Evolutionary conservation across 2,797 vertebrate species (phyloP).

Genomic region (Chiloscyllium punctatum): DNA sequence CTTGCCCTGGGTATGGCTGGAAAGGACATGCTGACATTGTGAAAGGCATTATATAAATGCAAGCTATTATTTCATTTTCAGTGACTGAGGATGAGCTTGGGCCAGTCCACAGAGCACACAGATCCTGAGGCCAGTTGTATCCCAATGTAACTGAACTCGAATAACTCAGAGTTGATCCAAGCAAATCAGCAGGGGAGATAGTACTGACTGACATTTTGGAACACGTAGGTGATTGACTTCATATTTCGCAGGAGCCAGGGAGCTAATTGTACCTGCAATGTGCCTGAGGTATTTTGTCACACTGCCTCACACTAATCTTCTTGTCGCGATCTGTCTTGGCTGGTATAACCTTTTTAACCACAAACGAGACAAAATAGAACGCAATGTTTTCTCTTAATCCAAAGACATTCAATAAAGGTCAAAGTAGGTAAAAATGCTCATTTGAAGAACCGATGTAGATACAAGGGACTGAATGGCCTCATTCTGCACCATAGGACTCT

Average conservation of each 20-base stretch:
- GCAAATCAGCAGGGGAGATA: background rate
- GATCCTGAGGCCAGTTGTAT: background rate
- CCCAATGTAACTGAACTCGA: background rate
- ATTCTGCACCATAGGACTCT: too few species aligned
- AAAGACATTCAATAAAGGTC: background rate
- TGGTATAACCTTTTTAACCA: background rate
- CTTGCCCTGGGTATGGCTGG: background rate
- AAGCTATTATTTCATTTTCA: background rate
- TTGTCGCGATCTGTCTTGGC: background rate
- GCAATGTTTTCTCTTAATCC: background rate
- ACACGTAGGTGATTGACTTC: background rate
- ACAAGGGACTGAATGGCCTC: too few species aligned
- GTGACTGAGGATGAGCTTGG: background rate
- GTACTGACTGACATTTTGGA: background rate
- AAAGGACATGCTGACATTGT: background rate
- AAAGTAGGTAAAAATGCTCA: too few species aligned
- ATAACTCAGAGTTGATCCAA: background rate
- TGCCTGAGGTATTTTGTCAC: background rate
- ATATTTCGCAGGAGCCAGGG: background rate
- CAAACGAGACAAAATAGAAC: background rate
- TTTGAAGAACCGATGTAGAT: too few species aligned
- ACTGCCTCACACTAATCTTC: background rate
- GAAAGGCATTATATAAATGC: background rate
- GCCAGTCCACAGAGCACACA: background rate
- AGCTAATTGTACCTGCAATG: background rate